These are phyloP conservation scores for Xiphorhynchus erythropygius DNA, from an alignment of 2,797 vertebrate species.

Conservation along the genomic window DNA sequence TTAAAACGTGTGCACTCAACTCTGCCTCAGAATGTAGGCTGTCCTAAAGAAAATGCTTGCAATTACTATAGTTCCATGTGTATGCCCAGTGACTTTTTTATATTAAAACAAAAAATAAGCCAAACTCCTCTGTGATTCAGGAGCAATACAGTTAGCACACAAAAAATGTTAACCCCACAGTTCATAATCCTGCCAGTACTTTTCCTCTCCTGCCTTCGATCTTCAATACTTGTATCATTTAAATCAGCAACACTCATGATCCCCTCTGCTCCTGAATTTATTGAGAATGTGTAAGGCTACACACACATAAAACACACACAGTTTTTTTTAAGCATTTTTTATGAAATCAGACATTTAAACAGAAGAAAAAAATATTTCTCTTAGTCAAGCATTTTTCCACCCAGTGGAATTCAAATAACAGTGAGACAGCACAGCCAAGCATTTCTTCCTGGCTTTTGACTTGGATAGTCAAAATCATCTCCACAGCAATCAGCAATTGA, in stretches of 20 bases:
- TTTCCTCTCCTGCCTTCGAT: not conserved
- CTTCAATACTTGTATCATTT: not conserved
- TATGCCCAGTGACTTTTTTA: not conserved
- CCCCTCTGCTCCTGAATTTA: not conserved
- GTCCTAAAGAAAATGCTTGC: not conserved
- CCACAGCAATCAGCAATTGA: conserved; percentile 30
- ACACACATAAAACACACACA: not conserved
- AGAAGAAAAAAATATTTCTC: not conserved
- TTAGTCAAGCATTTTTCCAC: not conserved
- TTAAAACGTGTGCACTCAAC: not conserved
- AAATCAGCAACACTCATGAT: not conserved
- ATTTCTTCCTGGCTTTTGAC: conserved; percentile 26
- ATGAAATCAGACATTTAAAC: not conserved
- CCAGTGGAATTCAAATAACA: not conserved
- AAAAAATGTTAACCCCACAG: not conserved
- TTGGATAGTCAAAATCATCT: conserved; percentile 64
- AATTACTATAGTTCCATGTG: not conserved
- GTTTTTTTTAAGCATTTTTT: not conserved
- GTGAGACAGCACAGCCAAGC: not conserved
- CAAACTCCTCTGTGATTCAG: not conserved
- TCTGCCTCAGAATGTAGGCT: not conserved
- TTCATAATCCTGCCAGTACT: not conserved
- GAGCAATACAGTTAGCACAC: not conserved
- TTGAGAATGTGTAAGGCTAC: not conserved
- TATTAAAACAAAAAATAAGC: not conserved